Conservation (phyloP, 2,797 vertebrate genomes). For the Jordanella pulchra region DNA sequence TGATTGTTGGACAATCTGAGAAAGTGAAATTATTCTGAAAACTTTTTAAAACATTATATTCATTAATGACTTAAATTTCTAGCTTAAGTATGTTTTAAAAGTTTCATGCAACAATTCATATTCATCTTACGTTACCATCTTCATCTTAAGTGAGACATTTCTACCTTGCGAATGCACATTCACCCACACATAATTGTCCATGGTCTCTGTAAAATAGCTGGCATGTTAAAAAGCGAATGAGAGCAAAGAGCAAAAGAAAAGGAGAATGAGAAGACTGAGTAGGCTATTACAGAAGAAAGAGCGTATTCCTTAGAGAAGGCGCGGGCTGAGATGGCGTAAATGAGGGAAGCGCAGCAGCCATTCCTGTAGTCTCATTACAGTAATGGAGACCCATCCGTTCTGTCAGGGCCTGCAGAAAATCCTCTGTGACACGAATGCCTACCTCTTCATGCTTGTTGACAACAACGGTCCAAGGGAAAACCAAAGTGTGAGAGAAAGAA, state of each 20-base stretch:
- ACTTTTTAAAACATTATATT: background rate
- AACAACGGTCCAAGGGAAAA: conserved; percentile 50
- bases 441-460: conserved; percentile 55
- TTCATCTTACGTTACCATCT: conserved; percentile 43
- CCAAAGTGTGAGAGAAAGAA: conserved; percentile 33
- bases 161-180: background rate
- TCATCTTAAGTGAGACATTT: conserved; percentile 30
- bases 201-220: conserved; percentile 55
- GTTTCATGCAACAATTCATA: background rate
- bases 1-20: background rate
- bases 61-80: background rate
- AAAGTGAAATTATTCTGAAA: background rate
- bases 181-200: conserved; percentile 39
- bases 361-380: conserved; percentile 84
- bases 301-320: conserved; percentile 77
- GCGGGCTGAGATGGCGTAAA: conserved; percentile 79
- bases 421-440: conserved; percentile 73
- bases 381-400: conserved; percentile 84
- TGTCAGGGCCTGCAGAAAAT: conserved; percentile 82
- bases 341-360: conserved; percentile 78
- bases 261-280: conserved; percentile 78
- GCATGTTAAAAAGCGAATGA: conserved; percentile 60
- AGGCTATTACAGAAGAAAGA: conserved; percentile 80
- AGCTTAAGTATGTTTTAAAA: background rate
- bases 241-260: conserved; percentile 63